Conservation (phyloP, 2,113 vertebrate species). For the Lampris megalopsis region DNA sequence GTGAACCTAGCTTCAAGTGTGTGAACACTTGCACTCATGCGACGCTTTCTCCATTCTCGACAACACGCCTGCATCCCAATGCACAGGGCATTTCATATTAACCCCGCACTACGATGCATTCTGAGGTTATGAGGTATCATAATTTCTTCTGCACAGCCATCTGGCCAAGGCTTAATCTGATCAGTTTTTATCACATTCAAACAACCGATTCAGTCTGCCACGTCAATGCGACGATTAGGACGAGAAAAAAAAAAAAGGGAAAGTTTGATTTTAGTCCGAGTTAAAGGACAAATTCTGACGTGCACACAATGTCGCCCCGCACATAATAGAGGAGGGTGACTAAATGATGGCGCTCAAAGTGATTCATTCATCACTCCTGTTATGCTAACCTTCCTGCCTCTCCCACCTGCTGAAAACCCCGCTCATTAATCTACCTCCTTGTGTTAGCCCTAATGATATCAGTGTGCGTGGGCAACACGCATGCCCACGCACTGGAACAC, state of each 20-base stretch:
- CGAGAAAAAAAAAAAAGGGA: slow-evolving; percentile 30
- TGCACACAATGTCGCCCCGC: slow-evolving; percentile 24
- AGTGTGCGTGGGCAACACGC: slow-evolving; percentile 26
- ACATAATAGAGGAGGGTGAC: not conserved
- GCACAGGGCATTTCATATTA: not conserved
- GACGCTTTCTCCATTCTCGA: no score
- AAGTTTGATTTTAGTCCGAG: slow-evolving; percentile 45
- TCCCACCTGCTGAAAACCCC: slow-evolving; percentile 55
- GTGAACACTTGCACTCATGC: no score
- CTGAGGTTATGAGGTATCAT: slow-evolving; percentile 38
- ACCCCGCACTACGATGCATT: not conserved
- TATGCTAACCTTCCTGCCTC: slow-evolving; percentile 62
- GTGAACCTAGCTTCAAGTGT: no score
- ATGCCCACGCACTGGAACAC: slow-evolving; percentile 17
- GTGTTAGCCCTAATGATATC: slow-evolving; percentile 46
- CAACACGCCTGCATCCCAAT: not conserved
- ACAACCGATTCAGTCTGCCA: slow-evolving; percentile 36
- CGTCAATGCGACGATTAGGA: slow-evolving; percentile 12
- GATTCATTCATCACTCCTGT: slow-evolving; percentile 59
- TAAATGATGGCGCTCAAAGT: slow-evolving; percentile 35
- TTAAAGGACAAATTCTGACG: slow-evolving; percentile 54
- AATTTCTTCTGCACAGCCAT: slow-evolving; percentile 58
- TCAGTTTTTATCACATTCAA: slow-evolving; percentile 55
- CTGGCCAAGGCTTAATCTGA: slow-evolving; percentile 66
- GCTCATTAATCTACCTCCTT: slow-evolving; percentile 54